These are phyloP conservation scores for Aldabrachelys gigantea DNA, from an alignment of 2,113 vertebrate species.

Conservation along the genomic window DNA sequence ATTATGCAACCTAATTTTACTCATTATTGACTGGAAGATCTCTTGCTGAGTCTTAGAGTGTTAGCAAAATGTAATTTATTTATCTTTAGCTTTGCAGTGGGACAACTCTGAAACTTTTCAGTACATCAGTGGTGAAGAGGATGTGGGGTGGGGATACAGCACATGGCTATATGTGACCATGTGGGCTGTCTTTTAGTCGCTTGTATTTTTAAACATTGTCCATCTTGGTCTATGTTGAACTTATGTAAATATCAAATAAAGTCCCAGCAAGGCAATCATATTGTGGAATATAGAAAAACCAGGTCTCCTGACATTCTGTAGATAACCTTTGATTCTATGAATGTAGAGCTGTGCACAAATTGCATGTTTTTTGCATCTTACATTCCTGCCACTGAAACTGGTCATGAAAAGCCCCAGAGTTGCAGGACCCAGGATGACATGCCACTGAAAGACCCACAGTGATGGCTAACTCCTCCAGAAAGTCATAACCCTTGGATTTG, in stretches of 20 bases:
- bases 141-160: not conserved
- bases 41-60: not conserved
- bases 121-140: not conserved
- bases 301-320: conserved; percentile 3
- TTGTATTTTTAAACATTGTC: not conserved
- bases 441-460: conserved; percentile 31
- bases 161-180: not conserved
- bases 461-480: conserved; percentile 65
- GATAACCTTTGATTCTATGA: not conserved
- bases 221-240: not conserved
- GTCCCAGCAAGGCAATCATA: conserved; percentile 11
- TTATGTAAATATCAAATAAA: conserved; percentile 27
- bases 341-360: not conserved
- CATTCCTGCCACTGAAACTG: not conserved
- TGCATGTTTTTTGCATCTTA: not conserved
- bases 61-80: not conserved
- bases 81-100: not conserved
- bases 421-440: not conserved
- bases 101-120: not conserved
- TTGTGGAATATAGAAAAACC: conserved; percentile 50
- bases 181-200: not conserved
- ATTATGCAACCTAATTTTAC: not conserved
- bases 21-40: not conserved
- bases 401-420: not conserved
- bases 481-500: conserved; percentile 71